phyloP scores from a whole-genome alignment of 1,140 invertebrate genomes.

The Penaeus japonicus region DNA sequence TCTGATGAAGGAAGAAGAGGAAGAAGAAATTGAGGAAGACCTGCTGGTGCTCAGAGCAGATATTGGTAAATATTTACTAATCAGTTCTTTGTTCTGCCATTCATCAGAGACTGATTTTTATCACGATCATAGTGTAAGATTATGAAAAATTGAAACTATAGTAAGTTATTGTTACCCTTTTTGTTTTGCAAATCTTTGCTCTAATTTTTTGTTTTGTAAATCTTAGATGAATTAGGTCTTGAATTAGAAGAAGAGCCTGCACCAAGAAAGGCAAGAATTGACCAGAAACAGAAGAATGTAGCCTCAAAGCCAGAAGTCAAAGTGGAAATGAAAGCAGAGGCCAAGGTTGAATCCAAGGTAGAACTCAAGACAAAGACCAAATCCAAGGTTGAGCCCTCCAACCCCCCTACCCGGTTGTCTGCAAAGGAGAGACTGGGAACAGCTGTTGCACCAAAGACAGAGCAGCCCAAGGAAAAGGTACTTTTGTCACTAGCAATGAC shows the following conservation, averaged over 20 bases:
- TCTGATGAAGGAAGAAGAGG: slow-evolving; percentile 42
- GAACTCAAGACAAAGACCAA: slow-evolving; percentile 7
- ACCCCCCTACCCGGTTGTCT: not conserved
- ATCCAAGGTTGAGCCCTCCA: not conserved
- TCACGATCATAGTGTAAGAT: too few relatives aligned
- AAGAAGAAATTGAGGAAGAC: slow-evolving; percentile 32
- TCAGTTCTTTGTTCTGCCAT: not conserved
- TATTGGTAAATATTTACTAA: not conserved
- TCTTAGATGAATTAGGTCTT: slow-evolving; percentile 48
- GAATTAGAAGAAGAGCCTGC: slow-evolving; percentile 47
- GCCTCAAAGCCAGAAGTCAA: slow-evolving; percentile 6
- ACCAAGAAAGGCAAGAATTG: slow-evolving; percentile 17
- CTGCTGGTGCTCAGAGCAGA: slow-evolving; percentile 39
- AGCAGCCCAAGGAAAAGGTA: slow-evolving; percentile 38
- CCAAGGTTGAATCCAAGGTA: not conserved
- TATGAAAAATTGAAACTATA: too few relatives aligned
- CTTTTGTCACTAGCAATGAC: not conserved
- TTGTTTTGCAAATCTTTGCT: not conserved
- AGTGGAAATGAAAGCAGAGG: not conserved
- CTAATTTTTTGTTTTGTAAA: not conserved
- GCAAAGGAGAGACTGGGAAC: slow-evolving; percentile 38
- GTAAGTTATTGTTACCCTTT: not conserved
- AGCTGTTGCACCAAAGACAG: not conserved
- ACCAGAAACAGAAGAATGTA: slow-evolving; percentile 10
- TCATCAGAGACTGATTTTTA: not conserved